phyloP scores from a whole-genome alignment of 2,113 vertebrate genomes.

The Calyptomena viridis region DNA sequence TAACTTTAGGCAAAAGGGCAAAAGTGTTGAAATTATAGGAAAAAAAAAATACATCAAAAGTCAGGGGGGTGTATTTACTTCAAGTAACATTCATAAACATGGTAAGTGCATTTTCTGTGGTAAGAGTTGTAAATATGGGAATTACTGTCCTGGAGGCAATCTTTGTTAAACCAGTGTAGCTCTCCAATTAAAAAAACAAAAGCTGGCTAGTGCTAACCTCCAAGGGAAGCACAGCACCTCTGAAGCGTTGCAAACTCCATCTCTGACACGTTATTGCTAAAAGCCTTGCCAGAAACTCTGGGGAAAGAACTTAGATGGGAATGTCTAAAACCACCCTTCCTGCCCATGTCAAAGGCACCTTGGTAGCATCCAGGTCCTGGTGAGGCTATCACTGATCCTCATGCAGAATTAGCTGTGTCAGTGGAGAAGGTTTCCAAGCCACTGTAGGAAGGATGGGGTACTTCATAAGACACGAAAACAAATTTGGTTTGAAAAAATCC shows the following conservation, averaged over 20 bases:
- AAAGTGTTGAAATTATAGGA: not conserved
- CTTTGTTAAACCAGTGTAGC: not conserved
- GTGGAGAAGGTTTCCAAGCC: not conserved
- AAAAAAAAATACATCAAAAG: not conserved
- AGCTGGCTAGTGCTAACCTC: not conserved
- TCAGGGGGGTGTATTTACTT: not conserved
- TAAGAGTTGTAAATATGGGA: slow-evolving; percentile 30
- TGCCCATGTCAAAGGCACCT: not conserved
- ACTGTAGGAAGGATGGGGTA: not conserved
- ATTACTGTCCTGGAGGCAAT: slow-evolving; percentile 27
- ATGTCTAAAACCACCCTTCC: not conserved
- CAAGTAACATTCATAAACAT: slow-evolving; percentile 18
- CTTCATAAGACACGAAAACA: not conserved
- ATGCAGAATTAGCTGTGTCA: not conserved
- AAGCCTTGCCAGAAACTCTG: not conserved
- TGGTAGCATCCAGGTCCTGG: not conserved
- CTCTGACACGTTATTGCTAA: not conserved
- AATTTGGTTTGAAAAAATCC: not conserved
- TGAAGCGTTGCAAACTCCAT: not conserved
- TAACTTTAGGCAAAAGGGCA: not conserved
- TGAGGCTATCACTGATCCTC: not conserved
- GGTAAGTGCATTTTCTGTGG: slow-evolving; percentile 18
- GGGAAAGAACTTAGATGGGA: not conserved
- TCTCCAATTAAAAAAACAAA: not conserved
- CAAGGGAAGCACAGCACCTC: not conserved